Percentiles rank a stretch among this genome's conserved stretches.
These are phyloP conservation scores for Pachyseris speciosa DNA, from an alignment of 64 coral and sea anemone species.

Conservation along the genomic window DNA sequence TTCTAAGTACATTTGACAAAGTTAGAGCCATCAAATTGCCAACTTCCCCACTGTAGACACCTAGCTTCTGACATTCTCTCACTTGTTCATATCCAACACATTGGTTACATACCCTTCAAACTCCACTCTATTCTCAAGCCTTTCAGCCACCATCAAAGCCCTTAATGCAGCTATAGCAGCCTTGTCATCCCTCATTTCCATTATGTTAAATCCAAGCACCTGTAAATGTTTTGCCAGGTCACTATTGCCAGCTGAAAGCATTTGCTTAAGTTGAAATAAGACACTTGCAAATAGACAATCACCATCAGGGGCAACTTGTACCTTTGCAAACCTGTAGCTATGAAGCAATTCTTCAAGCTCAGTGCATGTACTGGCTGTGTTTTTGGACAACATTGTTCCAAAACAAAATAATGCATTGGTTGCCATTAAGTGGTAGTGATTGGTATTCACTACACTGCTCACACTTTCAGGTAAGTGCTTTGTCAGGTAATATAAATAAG, in stretches of 20 bases:
- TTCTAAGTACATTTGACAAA: constrained; percentile 57
- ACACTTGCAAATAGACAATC: constrained; percentile 55
- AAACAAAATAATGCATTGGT: constrained; percentile 22
- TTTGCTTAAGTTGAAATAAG: constrained; percentile 43
- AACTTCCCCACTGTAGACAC: constrained; percentile 54
- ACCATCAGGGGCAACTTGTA: constrained; percentile 32
- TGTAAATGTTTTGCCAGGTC: not conserved
- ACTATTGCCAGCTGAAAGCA: constrained; percentile 3
- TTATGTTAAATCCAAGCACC: not conserved
- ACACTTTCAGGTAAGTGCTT: not conserved
- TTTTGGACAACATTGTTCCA: not conserved
- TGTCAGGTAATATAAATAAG: constrained; percentile 10
- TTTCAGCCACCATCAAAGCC: constrained; percentile 55
- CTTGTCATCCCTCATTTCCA: constrained; percentile 1
- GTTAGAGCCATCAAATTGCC: constrained; percentile 65
- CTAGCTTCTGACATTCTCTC: constrained; percentile 18
- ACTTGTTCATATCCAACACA: constrained; percentile 48
- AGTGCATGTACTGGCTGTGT: not conserved
- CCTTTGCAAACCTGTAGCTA: constrained; percentile 29
- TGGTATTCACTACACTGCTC: not conserved
- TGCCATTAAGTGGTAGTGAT: constrained; percentile 45
- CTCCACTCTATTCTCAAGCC: constrained; percentile 21
- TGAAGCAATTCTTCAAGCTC: not conserved
- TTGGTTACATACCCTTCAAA: constrained; percentile 56
- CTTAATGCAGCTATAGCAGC: constrained; percentile 20